phyloP scores from a whole-genome alignment of 2,797 vertebrate species.

The Typhlichthys subterraneus region DNA sequence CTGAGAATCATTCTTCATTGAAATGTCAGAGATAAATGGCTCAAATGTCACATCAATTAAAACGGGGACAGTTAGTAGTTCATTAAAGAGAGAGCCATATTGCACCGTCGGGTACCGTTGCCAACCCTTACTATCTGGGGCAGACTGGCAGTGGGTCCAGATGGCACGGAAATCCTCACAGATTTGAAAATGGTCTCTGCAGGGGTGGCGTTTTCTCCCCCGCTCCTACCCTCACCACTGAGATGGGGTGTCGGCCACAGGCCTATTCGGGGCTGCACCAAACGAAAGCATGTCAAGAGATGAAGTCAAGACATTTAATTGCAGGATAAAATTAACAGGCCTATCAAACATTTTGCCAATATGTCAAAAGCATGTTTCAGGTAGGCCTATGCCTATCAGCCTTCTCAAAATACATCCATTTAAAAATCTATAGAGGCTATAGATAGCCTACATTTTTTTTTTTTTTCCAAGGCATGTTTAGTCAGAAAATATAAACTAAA shows the following conservation, averaged over 20 bases:
- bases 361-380: background rate
- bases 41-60: conserved; percentile 85
- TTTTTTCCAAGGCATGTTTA: no score
- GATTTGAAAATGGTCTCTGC: conserved; percentile 82
- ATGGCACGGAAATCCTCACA: conserved; percentile 82
- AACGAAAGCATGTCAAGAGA: conserved; percentile 73
- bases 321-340: background rate
- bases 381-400: background rate
- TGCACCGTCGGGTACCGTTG: conserved; percentile 82
- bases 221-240: conserved; percentile 73
- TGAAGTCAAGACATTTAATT: conserved; percentile 58
- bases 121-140: conserved; percentile 82
- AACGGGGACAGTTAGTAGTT: conserved; percentile 83
- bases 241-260: conserved; percentile 74
- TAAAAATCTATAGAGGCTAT: no score
- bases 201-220: conserved; percentile 76
- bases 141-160: conserved; percentile 82
- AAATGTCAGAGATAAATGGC: conserved; percentile 85
- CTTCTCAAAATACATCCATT: no score
- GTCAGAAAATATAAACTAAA: no score
- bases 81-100: conserved; percentile 84
- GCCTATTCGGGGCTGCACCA: conserved; percentile 74
- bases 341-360: background rate
- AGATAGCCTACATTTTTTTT: no score
- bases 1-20: conserved; percentile 82